phyloP scores from a whole-genome alignment of 2,888 invertebrate species.

The Hirtodrosophila cameraria region DNA sequence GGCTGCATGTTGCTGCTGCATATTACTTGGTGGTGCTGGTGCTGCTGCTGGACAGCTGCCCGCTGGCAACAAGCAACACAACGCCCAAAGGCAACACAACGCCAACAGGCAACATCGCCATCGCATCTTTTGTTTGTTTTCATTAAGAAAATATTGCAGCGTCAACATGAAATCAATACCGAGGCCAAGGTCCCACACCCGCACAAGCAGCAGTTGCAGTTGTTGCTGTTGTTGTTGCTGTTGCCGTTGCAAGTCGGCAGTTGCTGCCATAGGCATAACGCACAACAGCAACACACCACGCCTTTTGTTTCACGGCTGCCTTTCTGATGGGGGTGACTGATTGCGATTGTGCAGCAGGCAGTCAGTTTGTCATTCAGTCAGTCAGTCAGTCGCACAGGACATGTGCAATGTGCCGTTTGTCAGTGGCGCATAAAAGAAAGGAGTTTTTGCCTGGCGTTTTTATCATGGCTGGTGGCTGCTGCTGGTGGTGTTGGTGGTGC shows the following conservation, averaged over 20 bases:
- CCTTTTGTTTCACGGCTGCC: constrained; percentile 75
- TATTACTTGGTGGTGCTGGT: constrained; percentile 35
- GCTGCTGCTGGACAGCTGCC: constrained; percentile 57
- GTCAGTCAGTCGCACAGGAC: constrained; percentile 53
- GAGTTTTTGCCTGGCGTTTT: constrained; percentile 63
- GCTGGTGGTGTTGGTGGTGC: constrained; percentile 11
- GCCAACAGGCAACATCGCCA: constrained; percentile 50
- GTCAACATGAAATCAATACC: constrained; percentile 80
- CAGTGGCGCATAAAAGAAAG: constrained; percentile 80
- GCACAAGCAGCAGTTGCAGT: constrained; percentile 31
- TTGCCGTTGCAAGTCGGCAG: no score
- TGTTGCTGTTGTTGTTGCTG: no score
- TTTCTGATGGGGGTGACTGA: constrained; percentile 80
- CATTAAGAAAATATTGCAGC: constrained; percentile 80
- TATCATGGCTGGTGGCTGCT: constrained; percentile 41
- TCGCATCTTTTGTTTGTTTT: constrained; percentile 76
- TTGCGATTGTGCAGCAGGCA: constrained; percentile 70
- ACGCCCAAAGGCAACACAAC: constrained; percentile 21
- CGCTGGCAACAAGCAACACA: constrained; percentile 34
- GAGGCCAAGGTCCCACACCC: constrained; percentile 67
- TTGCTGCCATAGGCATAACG: constrained; percentile 3
- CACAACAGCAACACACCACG: constrained; percentile 39
- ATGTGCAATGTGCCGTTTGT: constrained; percentile 80
- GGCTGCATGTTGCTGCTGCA: constrained; percentile 34
- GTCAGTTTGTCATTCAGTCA: constrained; percentile 4